These are phyloP conservation scores for Pemphigus obesinymphae DNA, from an alignment of 1,140 invertebrate species.

Conservation along the genomic window DNA sequence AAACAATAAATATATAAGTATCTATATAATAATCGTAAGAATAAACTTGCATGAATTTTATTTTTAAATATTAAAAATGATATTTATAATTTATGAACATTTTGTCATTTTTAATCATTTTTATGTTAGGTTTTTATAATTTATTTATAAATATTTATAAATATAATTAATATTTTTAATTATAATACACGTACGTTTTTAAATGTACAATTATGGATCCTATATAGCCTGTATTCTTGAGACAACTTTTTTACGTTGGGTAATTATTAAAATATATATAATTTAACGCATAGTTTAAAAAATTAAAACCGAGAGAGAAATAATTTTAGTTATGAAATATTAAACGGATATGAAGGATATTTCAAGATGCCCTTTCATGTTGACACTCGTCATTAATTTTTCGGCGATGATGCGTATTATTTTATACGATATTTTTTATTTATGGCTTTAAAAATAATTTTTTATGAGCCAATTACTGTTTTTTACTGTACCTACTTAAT, in stretches of 20 bases:
- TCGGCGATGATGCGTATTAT: slow-evolving; percentile 25
- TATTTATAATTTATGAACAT: background rate
- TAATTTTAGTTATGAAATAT: slow-evolving; percentile 2
- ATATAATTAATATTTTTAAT: background rate
- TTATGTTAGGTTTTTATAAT: background rate
- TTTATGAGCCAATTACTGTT: slow-evolving; percentile 14
- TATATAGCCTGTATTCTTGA: background rate
- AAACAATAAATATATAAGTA: too few relatives aligned
- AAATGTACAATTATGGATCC: background rate
- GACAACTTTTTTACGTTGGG: background rate
- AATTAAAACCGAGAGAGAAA: background rate
- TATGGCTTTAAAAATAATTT: slow-evolving; percentile 20
- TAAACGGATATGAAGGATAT: background rate
- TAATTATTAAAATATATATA: background rate
- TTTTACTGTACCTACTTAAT: background rate
- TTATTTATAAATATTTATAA: background rate
- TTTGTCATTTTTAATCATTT: background rate
- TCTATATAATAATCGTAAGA: too few relatives aligned
- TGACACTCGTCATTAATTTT: slow-evolving; percentile 24
- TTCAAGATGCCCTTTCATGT: slow-evolving; percentile 11
- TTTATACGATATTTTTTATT: slow-evolving; percentile 5
- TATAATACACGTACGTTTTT: background rate
- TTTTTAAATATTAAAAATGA: background rate
- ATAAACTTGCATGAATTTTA: background rate
- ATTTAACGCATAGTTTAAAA: slow-evolving; percentile 19